Base-by-base conservation (phyloP, 2,797 vertebrate species). In the Oophaga sylvatica region DNA sequence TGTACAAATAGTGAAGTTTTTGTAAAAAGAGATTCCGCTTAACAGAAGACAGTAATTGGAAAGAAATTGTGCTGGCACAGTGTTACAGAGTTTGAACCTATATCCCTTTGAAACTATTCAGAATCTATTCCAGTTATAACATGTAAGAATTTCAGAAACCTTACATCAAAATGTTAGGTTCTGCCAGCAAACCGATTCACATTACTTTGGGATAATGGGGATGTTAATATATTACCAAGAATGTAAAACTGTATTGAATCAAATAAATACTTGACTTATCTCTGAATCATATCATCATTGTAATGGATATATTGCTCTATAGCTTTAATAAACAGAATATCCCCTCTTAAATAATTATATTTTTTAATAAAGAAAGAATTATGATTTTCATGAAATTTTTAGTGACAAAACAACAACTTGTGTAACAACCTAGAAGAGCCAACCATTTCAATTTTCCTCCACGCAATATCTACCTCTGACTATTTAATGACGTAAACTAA, bases 31-130 rank as follows among this genome's bases (percentile, higher is more conserved):
- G 29, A 63, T 84, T 76, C 41, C 10, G 20, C 81, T 81, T 86
- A 26, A 86, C 81, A 79, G 41, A 67, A 83, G 63, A 16, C 3
- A n/a, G 80, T 87, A 87, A 87, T 87, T 87, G 86, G 80, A 82
- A 87, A 60, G 80, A 87, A 76, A 45, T 82, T 87, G 80, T 67
- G 59, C 60, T 57, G 26, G 60, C 65, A 67, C 1, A 45, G 70
- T 45, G 60, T 77, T 77, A 67, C 59, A 83, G 77, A 83, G 86
- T 75, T 87, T 68, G 35, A 67, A 83, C 86, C 80, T 60, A 67
- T 41, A 70, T 68, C 29, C 29, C 82, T 87, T 83, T 83, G 86
- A 87, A 83, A 75, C 62, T 68, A 67, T 57, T 78, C 62, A 82
- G 71, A 77, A 67, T 81, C 41, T 87, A 48, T 83, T 29, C 80